Conservation (phyloP, 2,113 vertebrate genomes). For the Phalacrocorax brasilianus region DNA sequence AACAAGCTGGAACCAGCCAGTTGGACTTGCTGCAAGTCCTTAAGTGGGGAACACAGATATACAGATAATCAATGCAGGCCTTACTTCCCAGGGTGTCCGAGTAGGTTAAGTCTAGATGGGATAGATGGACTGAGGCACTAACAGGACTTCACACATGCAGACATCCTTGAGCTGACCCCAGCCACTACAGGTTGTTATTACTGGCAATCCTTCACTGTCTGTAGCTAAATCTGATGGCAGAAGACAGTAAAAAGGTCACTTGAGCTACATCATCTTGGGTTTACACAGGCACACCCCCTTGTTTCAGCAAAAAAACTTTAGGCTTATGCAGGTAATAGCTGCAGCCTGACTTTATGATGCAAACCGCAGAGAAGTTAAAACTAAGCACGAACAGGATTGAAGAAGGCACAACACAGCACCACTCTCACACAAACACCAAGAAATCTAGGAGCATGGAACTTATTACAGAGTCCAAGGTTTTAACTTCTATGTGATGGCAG, state of each 20-base stretch:
- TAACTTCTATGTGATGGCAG: not conserved
- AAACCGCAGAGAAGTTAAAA: not conserved
- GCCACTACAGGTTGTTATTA: not conserved
- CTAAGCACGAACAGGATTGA: not conserved
- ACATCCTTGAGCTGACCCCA: not conserved
- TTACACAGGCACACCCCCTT: not conserved
- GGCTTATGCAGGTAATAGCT: not conserved
- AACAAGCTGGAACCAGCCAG: not conserved
- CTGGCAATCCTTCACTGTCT: not conserved
- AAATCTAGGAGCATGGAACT: not conserved
- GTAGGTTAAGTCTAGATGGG: not conserved
- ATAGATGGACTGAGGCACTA: not conserved
- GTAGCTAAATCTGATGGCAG: not conserved
- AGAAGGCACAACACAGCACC: not conserved
- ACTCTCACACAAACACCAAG: not conserved
- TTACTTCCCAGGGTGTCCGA: not conserved
- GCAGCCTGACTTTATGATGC: not conserved
- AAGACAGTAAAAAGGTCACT: not conserved
- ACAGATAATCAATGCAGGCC: not conserved
- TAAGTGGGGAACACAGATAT: not conserved
- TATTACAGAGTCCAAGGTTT: not conserved
- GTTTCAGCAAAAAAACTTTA: not conserved
- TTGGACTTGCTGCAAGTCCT: not conserved
- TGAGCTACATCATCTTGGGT: not conserved
- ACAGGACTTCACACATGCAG: not conserved